A percentile compares a stretch with the other conserved stretches of the same genome.
phyloP scores from a whole-genome alignment of 2,888 invertebrate species.

The Rhamphomyia laevipes region DNA sequence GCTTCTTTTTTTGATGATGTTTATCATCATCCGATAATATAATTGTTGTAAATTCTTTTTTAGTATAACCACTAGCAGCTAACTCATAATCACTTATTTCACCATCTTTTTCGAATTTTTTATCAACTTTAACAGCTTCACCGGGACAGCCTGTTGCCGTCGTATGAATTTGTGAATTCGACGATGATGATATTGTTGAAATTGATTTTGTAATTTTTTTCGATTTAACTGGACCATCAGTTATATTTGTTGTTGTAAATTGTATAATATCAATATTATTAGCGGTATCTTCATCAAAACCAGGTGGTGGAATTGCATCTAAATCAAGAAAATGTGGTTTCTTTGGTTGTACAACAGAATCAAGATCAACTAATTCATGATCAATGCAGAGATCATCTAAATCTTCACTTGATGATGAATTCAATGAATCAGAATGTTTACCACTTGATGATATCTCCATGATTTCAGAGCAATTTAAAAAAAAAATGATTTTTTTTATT shows the following conservation, averaged over 20 bases:
- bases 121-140: constrained; percentile 34
- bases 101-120: constrained; percentile 35
- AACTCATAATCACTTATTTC: constrained; percentile 37
- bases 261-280: neutral
- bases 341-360: constrained; percentile 32
- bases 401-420: constrained; percentile 16
- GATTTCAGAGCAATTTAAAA: too few species aligned
- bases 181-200: too few species aligned
- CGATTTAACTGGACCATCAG: neutral
- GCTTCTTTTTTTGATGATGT: constrained; percentile 23
- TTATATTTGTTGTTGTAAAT: neutral
- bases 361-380: constrained; percentile 22
- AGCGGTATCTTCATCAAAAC: constrained; percentile 27
- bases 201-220: neutral
- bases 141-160: constrained; percentile 17
- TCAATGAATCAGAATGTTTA: neutral
- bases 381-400: constrained; percentile 16
- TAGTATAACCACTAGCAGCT: constrained; percentile 36
- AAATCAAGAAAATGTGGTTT: constrained; percentile 52
- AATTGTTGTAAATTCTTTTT: constrained; percentile 30
- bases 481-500: too few species aligned
- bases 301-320: constrained; percentile 46
- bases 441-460: neutral
- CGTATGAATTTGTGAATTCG: neutral
- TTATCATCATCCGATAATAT: neutral